These are phyloP conservation scores for Ennomos erosarius DNA, from an alignment of 2,888 invertebrate species.

Conservation along the genomic window DNA sequence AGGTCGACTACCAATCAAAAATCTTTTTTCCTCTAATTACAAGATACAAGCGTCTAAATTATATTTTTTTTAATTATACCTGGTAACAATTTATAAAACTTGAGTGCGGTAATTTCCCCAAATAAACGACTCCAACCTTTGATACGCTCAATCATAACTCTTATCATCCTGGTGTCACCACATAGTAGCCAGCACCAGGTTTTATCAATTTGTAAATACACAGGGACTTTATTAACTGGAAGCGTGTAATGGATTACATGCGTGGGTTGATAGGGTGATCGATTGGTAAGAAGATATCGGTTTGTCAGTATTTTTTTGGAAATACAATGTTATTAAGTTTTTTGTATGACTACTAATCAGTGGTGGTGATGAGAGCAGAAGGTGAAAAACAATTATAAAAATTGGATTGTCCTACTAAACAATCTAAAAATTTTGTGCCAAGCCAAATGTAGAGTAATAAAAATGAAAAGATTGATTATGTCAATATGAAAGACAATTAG, in stretches of 20 bases:
- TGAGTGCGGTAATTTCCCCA: constrained; percentile 4
- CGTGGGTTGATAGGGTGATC: constrained; percentile 61
- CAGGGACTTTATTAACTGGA: constrained; percentile 71
- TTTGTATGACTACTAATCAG: constrained; percentile 24
- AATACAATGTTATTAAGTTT: constrained; percentile 7
- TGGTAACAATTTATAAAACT: too few relatives aligned
- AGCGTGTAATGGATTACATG: constrained; percentile 66
- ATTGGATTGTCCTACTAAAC: too few relatives aligned
- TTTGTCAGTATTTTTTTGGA: constrained; percentile 14
- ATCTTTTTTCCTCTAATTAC: too few relatives aligned
- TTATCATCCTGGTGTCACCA: constrained; percentile 48
- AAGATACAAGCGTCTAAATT: too few relatives aligned
- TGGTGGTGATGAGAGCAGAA: too few relatives aligned
- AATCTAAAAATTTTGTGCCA: too few relatives aligned
- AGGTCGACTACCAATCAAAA: too few relatives aligned
- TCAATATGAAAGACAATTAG: too few relatives aligned
- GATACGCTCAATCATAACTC: constrained; percentile 38
- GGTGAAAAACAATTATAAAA: too few relatives aligned
- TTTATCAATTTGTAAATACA: constrained; percentile 75
- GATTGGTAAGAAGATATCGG: constrained; percentile 50
- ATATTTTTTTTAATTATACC: too few relatives aligned
- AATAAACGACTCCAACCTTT: constrained; percentile 27
- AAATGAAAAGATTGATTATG: too few relatives aligned
- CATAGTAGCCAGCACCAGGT: constrained; percentile 58
- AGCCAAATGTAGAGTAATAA: too few relatives aligned